These are phyloP conservation scores for Choloepus didactylus DNA, from an alignment of 2,797 vertebrate species.

Conservation along the genomic window DNA sequence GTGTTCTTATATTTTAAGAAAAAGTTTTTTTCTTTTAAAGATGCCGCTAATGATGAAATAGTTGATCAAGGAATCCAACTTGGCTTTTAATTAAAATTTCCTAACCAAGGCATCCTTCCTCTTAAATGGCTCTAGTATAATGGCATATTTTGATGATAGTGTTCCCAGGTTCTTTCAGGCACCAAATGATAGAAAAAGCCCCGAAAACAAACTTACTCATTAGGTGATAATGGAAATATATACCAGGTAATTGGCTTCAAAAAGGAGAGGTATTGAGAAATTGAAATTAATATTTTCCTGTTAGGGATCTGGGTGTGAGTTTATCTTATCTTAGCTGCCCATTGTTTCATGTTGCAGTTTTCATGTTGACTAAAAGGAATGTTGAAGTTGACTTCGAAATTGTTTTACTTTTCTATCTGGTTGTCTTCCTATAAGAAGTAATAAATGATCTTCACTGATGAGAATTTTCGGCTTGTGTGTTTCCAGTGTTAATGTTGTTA, in stretches of 20 bases:
- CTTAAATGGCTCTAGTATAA: neutral
- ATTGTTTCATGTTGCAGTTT: conserved; percentile 63
- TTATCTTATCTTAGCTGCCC: neutral
- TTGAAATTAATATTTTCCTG: conserved; percentile 33
- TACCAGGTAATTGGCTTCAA: neutral
- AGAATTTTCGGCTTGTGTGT: conserved; percentile 43
- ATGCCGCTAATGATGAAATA: neutral
- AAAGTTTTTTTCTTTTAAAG: neutral
- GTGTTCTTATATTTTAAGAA: conserved; percentile 4
- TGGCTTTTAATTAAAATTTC: conserved; percentile 53
- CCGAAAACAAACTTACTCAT: conserved; percentile 9
- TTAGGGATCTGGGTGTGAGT: neutral
- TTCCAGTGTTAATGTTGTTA: neutral
- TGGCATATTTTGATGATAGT: conserved; percentile 20
- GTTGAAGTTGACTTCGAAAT: conserved; percentile 59
- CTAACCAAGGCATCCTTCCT: conserved; percentile 36
- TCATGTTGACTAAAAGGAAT: conserved; percentile 53
- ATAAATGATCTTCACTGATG: neutral
- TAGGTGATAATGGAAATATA: conserved; percentile 41
- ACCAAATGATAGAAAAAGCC: neutral
- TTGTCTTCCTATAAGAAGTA: conserved; percentile 49
- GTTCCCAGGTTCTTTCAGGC: conserved; percentile 37
- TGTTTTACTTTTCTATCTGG: conserved; percentile 52
- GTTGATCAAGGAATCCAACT: conserved; percentile 29
- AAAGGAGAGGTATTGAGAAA: conserved; percentile 26